A percentile compares a stretch with the other conserved stretches of the same genome.
Evolutionary conservation across 2,113 vertebrate genomes (phyloP).

Genomic region (Calidris pugnax): DNA sequence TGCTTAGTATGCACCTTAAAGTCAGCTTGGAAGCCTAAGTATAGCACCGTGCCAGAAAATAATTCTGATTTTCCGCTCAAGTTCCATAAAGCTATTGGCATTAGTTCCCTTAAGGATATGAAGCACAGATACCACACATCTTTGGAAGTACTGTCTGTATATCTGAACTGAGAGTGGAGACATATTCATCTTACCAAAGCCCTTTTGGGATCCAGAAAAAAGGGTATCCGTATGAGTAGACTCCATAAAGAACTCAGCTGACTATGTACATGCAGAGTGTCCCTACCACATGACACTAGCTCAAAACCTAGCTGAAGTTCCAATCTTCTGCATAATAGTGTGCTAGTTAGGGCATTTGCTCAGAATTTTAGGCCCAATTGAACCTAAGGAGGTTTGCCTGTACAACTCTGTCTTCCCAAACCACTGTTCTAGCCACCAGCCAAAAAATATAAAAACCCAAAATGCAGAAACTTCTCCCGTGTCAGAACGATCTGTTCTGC

Average conservation of each 20-base stretch:
- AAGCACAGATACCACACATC: not conserved
- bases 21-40: not conserved
- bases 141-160: not conserved
- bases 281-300: not conserved
- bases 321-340: not conserved
- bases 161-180: not conserved
- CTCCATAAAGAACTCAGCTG: not conserved
- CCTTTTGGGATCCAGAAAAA: not conserved
- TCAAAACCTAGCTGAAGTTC: not conserved
- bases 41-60: not conserved
- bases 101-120: not conserved
- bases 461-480: not conserved
- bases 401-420: not conserved
- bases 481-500: not conserved
- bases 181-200: not conserved
- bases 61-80: not conserved
- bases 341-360: not conserved
- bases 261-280: not conserved
- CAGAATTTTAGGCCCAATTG: not conserved
- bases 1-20: not conserved
- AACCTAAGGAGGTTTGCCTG: not conserved
- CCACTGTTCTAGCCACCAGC: not conserved
- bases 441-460: not conserved
- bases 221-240: not conserved
- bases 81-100: not conserved